A percentile compares a stretch with the other conserved stretches of the same genome.
Conservation (phyloP, 2,113 vertebrate species). For the Sander vitreus region DNA sequence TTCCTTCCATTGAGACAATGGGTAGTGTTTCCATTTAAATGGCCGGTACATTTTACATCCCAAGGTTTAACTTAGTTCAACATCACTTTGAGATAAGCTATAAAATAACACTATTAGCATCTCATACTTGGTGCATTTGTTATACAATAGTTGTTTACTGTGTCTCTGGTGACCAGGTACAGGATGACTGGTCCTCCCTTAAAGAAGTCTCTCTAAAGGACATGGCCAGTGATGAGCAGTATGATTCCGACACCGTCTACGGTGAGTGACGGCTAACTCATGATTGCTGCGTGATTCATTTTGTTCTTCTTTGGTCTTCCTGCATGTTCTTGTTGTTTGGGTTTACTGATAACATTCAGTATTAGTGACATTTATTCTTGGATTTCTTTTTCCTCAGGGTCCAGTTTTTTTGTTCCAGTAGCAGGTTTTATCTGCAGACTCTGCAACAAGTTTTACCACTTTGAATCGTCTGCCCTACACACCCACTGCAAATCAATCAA, state of each 20-base stretch:
- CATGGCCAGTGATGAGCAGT: slow-evolving; percentile 76
- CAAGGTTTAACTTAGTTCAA: not conserved
- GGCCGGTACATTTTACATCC: not conserved
- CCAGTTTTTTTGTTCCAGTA: slow-evolving; percentile 93
- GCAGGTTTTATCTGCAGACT: slow-evolving; percentile 94
- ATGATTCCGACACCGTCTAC: slow-evolving; percentile 87
- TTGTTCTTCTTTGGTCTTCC: not conserved
- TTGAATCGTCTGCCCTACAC: slow-evolving; percentile 88
- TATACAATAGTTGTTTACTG: not conserved
- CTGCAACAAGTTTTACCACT: slow-evolving; percentile 95
- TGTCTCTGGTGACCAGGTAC: slow-evolving; percentile 13
- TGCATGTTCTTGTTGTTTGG: not conserved
- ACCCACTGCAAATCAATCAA: slow-evolving; percentile 94
- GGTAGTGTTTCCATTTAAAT: not conserved
- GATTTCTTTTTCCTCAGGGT: slow-evolving; percentile 80
- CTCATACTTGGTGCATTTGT: not conserved
- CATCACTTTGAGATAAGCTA: not conserved
- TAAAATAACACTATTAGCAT: not conserved
- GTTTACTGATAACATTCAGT: not conserved
- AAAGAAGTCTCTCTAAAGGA: slow-evolving; percentile 80
- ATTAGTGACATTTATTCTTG: not conserved
- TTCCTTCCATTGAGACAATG: not conserved
- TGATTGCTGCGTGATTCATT: not conserved
- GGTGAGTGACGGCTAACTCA: slow-evolving; percentile 81
- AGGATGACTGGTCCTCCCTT: slow-evolving; percentile 71